Evolutionary conservation across 2,113 vertebrate genomes (phyloP).

Genomic region (Poecilia latipinna): DNA sequence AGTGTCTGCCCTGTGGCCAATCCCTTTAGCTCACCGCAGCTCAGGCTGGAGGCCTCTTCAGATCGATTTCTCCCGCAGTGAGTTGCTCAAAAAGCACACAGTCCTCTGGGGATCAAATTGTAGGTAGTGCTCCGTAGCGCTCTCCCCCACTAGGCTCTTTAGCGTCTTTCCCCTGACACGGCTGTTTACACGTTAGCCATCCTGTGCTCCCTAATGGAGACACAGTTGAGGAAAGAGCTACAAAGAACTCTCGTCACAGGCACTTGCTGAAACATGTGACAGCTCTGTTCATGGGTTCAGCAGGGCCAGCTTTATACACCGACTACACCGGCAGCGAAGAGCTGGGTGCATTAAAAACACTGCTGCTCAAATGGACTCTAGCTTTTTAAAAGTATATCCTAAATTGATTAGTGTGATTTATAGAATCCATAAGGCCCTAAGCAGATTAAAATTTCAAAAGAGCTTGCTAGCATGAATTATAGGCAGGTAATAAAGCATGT

Average conservation of each 20-base stretch:
- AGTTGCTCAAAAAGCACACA: constrained; percentile 51
- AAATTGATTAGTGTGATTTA: not conserved
- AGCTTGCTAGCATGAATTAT: constrained; percentile 32
- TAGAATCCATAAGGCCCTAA: not conserved
- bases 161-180: constrained; percentile 61
- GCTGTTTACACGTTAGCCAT: constrained; percentile 70
- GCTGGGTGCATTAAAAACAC: constrained; percentile 23
- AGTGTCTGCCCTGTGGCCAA: constrained; percentile 69
- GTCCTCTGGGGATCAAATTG: constrained; percentile 68
- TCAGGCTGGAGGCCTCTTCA: constrained; percentile 66
- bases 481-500: constrained; percentile 10
- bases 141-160: constrained; percentile 58
- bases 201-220: constrained; percentile 63
- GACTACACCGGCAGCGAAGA: constrained; percentile 29
- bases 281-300: constrained; percentile 48
- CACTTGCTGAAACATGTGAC: constrained; percentile 63
- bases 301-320: constrained; percentile 30
- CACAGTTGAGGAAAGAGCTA: constrained; percentile 56
- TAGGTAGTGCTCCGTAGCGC: constrained; percentile 52
- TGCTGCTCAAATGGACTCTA: constrained; percentile 14
- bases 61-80: constrained; percentile 71
- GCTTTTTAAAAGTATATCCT: constrained; percentile 1
- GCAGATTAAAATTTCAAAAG: constrained; percentile 6
- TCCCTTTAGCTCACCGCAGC: constrained; percentile 57
- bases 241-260: constrained; percentile 55